These are phyloP conservation scores for Nowickia ferox DNA, from an alignment of 2,888 invertebrate genomes.

Conservation along the genomic window DNA sequence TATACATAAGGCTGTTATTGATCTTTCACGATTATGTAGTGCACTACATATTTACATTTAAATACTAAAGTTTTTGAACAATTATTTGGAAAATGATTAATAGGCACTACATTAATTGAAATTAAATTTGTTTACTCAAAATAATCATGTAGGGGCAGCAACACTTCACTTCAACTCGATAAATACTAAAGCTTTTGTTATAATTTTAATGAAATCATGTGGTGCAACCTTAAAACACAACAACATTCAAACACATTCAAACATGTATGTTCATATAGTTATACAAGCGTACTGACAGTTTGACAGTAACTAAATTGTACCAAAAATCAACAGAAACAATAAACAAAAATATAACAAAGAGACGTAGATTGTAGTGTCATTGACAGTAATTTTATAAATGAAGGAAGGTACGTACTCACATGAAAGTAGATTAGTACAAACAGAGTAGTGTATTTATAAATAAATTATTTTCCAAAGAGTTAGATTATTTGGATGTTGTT, in stretches of 20 bases:
- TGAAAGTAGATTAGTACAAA: slow-evolving; percentile 21
- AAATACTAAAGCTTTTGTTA: slow-evolving; percentile 38
- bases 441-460: slow-evolving; percentile 31
- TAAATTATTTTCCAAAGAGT: slow-evolving; percentile 49
- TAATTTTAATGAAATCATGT: slow-evolving; percentile 68
- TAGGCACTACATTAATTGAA: too few species aligned
- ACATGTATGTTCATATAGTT: neutral
- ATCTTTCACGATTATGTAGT: too few species aligned
- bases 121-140: too few species aligned
- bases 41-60: too few species aligned
- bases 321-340: slow-evolving; percentile 38
- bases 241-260: neutral
- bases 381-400: slow-evolving; percentile 62
- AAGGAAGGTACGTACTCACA: slow-evolving; percentile 15
- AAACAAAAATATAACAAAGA: slow-evolving; percentile 30
- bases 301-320: slow-evolving; percentile 66
- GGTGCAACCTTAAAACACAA: slow-evolving; percentile 64
- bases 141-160: slow-evolving; percentile 28
- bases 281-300: slow-evolving; percentile 39
- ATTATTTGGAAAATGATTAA: too few species aligned
- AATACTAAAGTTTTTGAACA: too few species aligned
- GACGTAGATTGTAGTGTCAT: slow-evolving; percentile 58
- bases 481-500: neutral
- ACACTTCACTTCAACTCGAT: neutral
- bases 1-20: too few species aligned